phyloP scores from a whole-genome alignment of 35 echinoderm and acorn worm species.

The Ophiothrix spiculata region DNA sequence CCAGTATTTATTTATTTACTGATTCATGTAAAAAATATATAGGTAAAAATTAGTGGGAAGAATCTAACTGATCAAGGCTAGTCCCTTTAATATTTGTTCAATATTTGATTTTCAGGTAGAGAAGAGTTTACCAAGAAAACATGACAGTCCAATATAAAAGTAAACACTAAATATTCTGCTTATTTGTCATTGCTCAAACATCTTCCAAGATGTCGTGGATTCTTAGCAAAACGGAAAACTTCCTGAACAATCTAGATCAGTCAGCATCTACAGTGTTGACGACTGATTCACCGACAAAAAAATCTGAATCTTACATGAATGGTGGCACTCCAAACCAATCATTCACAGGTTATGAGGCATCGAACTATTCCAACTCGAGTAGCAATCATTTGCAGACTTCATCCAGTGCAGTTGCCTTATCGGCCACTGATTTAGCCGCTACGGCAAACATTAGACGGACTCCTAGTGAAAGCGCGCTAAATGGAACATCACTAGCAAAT shows the following conservation, averaged over 20 bases:
- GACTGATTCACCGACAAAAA: background rate
- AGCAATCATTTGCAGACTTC: constrained; percentile 28
- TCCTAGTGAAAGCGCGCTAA: constrained; percentile 67
- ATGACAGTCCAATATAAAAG: too few relatives aligned
- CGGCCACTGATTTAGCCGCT: constrained; percentile 82
- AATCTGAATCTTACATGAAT: background rate
- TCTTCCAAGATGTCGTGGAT: constrained; percentile 78
- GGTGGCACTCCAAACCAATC: constrained; percentile 10
- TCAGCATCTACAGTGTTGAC: constrained; percentile 60
- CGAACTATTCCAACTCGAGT: constrained; percentile 16
- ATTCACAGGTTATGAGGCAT: background rate
- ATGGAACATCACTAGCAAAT: background rate
- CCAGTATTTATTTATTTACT: too few relatives aligned
- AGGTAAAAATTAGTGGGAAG: too few relatives aligned
- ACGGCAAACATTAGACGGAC: constrained; percentile 88
- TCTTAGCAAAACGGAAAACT: constrained; percentile 78
- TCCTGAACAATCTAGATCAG: constrained; percentile 92
- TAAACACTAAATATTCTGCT: too few relatives aligned
- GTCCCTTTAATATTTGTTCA: too few relatives aligned
- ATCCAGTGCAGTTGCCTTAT: constrained; percentile 47
- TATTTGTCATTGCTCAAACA: too few relatives aligned
- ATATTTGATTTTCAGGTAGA: too few relatives aligned
- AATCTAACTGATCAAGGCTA: too few relatives aligned
- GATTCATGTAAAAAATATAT: too few relatives aligned
- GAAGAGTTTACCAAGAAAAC: too few relatives aligned